Evolutionary conservation across 2,113 vertebrate genomes (phyloP).

Genomic region (Casuarius casuarius): DNA sequence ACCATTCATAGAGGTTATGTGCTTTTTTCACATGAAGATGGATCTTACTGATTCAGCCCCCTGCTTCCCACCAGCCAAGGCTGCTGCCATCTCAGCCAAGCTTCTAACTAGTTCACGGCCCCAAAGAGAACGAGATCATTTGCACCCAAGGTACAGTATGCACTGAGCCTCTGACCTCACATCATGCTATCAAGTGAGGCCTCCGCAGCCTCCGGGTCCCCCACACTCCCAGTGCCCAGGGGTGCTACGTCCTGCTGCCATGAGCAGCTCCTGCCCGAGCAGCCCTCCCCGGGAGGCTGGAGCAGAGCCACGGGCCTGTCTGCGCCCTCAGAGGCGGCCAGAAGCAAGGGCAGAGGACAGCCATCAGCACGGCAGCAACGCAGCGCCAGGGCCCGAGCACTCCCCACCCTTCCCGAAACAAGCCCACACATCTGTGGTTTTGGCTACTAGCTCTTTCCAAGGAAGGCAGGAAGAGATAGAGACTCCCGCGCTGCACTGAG

Average conservation of each 20-base stretch:
- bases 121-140: neutral
- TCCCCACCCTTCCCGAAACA: neutral
- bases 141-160: rapidly evolving
- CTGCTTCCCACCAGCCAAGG: neutral
- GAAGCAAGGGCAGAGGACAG: neutral
- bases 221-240: rapidly evolving
- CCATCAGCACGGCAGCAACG: rapidly evolving
- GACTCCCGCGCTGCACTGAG: neutral
- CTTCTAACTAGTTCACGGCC: neutral
- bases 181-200: too few relatives aligned
- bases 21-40: neutral
- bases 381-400: neutral
- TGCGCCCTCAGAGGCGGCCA: rapidly evolving
- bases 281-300: neutral
- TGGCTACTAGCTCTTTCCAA: neutral
- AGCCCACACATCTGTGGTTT: neutral
- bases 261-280: neutral
- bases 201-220: too few relatives aligned
- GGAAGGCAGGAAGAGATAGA: neutral
- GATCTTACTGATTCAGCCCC: neutral
- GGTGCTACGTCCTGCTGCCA: neutral
- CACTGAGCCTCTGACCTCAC: neutral
- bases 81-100: rapidly evolving
- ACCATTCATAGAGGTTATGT: neutral
- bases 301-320: neutral